Percentiles rank a stretch among this genome's conserved stretches.
Evolutionary conservation across 2,113 vertebrate genomes (phyloP).

Genomic region (Petrocephalus microphthalmus): DNA sequence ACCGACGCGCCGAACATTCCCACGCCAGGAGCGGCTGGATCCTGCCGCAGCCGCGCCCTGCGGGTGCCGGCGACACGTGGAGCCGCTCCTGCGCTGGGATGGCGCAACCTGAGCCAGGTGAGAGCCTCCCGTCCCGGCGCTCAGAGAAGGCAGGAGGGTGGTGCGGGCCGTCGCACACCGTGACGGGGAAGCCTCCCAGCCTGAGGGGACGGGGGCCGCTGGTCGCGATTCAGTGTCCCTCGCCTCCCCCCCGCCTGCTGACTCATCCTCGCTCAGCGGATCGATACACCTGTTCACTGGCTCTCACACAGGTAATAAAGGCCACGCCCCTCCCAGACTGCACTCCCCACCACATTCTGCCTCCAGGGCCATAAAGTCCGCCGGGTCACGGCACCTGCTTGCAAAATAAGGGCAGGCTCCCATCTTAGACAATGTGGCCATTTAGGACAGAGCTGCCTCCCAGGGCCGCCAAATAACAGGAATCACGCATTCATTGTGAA

Average conservation of each 20-base stretch:
- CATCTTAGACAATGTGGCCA: background rate
- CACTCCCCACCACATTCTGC: background rate
- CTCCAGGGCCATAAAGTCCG: constrained; percentile 29
- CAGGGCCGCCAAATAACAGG: background rate
- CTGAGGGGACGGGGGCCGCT: background rate
- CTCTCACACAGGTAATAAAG: constrained; percentile 18
- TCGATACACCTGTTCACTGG: constrained; percentile 36
- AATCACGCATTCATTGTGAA: background rate
- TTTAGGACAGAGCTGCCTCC: background rate
- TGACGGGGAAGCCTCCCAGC: background rate
- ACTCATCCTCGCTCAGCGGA: constrained; percentile 24
- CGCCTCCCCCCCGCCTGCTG: constrained; percentile 4
- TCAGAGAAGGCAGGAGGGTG: background rate
- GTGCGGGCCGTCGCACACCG: background rate
- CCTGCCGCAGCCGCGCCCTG: background rate
- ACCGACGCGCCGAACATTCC: background rate
- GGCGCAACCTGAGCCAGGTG: background rate
- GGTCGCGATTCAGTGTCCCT: background rate
- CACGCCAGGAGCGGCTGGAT: background rate
- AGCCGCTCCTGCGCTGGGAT: background rate
- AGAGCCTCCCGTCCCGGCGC: background rate
- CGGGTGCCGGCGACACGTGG: no score
- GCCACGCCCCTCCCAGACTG: background rate
- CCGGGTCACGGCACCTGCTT: background rate
- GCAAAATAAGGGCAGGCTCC: background rate